Conservation (phyloP, 1,140 invertebrate species). For the Ceratina australensis region DNA sequence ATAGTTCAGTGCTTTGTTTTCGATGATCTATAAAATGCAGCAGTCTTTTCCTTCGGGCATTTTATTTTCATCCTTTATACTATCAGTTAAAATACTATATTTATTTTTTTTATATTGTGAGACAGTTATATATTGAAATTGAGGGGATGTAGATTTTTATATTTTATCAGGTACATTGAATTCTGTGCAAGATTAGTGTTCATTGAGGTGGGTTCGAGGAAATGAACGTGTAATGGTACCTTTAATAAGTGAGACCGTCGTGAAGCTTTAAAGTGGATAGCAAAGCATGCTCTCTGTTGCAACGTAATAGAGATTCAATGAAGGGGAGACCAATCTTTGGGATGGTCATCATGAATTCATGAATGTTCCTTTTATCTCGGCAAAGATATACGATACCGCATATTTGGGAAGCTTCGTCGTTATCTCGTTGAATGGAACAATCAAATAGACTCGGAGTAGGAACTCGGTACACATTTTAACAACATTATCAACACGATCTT, state of each 20-base stretch:
- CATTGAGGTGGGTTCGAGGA: background rate
- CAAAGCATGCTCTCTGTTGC: background rate
- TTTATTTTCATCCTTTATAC: no score
- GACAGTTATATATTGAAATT: no score
- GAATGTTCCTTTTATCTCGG: constrained; percentile 11
- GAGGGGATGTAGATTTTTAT: background rate
- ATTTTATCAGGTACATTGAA: background rate
- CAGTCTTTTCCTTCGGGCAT: no score
- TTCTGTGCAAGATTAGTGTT: background rate
- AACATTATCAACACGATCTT: background rate
- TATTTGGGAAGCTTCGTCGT: constrained; percentile 1
- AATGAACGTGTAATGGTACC: background rate
- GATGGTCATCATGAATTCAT: constrained; percentile 11
- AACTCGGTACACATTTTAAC: background rate
- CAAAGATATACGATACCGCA: background rate
- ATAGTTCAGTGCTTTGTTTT: background rate
- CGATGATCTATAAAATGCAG: no score
- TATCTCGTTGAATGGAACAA: constrained; percentile 1
- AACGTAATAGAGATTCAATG: constrained; percentile 16
- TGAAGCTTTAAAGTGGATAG: background rate
- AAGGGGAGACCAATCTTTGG: constrained; percentile 2
- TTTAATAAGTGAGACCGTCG: constrained; percentile 8
- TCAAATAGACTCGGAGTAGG: background rate
- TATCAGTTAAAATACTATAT: no score
- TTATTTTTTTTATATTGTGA: no score